Percentiles rank a stretch among this genome's conserved stretches.
Conservation (phyloP, 2,113 vertebrate species). For the Probosciger aterrimus region DNA sequence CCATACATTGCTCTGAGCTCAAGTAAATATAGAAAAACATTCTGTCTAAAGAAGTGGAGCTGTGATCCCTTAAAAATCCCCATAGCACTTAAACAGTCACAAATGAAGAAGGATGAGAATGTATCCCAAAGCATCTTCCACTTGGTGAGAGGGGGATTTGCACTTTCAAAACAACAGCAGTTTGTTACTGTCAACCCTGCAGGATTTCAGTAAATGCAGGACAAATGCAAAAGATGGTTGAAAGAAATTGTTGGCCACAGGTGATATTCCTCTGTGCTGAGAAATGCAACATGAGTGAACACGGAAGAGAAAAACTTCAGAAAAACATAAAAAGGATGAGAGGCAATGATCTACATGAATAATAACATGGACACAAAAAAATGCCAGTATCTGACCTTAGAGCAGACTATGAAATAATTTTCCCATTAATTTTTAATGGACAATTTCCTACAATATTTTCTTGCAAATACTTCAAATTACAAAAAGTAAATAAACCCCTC, state of each 20-base stretch:
- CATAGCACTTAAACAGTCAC: not conserved
- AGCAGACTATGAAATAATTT: not conserved
- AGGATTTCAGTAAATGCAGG: not conserved
- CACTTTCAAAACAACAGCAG: not conserved
- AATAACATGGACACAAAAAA: not conserved
- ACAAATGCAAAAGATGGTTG: not conserved
- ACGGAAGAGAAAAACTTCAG: not conserved
- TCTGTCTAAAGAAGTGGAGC: not conserved
- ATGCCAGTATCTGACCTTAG: not conserved
- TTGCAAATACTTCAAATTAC: not conserved
- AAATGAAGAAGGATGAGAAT: not conserved
- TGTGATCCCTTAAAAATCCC: not conserved
- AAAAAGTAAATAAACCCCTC: not conserved
- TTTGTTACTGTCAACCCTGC: not conserved
- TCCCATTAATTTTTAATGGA: not conserved
- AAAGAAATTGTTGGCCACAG: not conserved
- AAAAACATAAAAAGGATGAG: not conserved
- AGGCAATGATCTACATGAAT: not conserved
- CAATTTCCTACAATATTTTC: not conserved
- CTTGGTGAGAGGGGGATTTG: not conserved
- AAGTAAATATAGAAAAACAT: not conserved
- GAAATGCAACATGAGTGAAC: not conserved
- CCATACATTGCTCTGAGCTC: not conserved
- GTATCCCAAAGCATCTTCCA: not conserved
- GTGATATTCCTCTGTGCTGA: not conserved